A percentile compares a stretch with the other conserved stretches of the same genome.
phyloP scores from a whole-genome alignment of 1,140 invertebrate genomes.

The Sitophilus oryzae region DNA sequence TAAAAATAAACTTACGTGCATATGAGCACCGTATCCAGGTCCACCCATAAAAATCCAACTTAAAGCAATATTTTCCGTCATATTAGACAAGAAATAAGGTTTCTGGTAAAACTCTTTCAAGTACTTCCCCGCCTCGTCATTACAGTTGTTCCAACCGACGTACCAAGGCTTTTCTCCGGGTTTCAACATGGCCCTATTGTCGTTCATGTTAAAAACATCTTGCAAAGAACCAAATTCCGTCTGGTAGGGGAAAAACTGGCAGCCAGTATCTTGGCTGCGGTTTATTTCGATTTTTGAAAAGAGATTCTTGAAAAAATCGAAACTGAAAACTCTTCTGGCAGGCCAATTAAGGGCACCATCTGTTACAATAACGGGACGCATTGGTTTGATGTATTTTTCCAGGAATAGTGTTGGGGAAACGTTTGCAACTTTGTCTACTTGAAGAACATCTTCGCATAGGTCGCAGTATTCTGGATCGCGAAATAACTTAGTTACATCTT shows the following conservation, averaged over 20 bases:
- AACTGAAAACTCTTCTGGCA: constrained; percentile 62
- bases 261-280: constrained; percentile 51
- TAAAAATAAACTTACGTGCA: constrained; percentile 71
- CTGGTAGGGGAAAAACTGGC: constrained; percentile 90
- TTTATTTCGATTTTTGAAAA: constrained; percentile 56
- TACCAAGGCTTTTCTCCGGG: constrained; percentile 73
- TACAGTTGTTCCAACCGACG: constrained; percentile 92
- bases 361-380: constrained; percentile 74
- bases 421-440: constrained; percentile 58
- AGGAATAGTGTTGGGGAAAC: constrained; percentile 64
- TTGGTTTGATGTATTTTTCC: constrained; percentile 62
- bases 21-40: constrained; percentile 83
- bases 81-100: constrained; percentile 83
- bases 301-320: constrained; percentile 72
- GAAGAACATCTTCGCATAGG: constrained; percentile 59
- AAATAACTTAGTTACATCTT: constrained; percentile 47
- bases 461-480: constrained; percentile 69
- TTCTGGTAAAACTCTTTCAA: constrained; percentile 73
- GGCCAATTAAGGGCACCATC: constrained; percentile 76
- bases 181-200: constrained; percentile 56
- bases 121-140: constrained; percentile 66
- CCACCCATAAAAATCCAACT: constrained; percentile 98
- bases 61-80: constrained; percentile 75
- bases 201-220: constrained; percentile 75
- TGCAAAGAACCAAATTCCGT: constrained; percentile 71